Evolutionary conservation across 2,888 invertebrate genomes (phyloP), one percentile per base, ranked within the genome.

Genomic region (Scaptomyza tumidula): DNA sequence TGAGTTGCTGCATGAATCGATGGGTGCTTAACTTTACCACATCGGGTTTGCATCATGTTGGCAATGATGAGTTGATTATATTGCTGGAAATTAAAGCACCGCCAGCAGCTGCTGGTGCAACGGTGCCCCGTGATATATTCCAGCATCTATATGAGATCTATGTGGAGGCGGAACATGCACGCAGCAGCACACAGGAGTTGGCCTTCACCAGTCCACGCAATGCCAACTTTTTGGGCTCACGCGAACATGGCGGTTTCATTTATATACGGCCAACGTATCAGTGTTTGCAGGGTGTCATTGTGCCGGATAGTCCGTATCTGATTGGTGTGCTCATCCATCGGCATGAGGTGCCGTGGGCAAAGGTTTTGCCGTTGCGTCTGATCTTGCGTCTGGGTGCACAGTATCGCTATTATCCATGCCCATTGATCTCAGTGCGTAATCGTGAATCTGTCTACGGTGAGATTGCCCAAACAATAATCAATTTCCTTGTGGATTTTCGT

Each of bases 381-480:
- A 93, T 97, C 88, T 92, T 97, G 55, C 93, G 97, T 64, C 93
- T 97, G 35, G 97, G 97, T 2, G 96, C 97, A 3, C 96, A 97
- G 90, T 97, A 95, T 92, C 94, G 96, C 70, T 97, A 96, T 89
- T 97, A 97, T 92, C 97, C 97, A 0, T 96, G 96, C 88, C 96
- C 97, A 1, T 93, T 97, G 71, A 95, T 97, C 53, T 96, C 96
- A 16, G 94, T 96, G 16, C 93, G 96, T 27, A 94, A 95, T 87
- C 93, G 97, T 13, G 95, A 96, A 77, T 95, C 97, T 0, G 95
- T 97, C 6, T 97, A 95, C 90, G 95, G 94, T 33, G 97, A 97
- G 92, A 96, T 97, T 64, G 97, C 97, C 0, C 97, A 97, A 90
- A 97, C 97, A 10, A 96, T 97, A 67, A 96, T 97, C 92, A 97